Conservation (phyloP, 2,113 vertebrate genomes). For the Glaucidium brasilianum region DNA sequence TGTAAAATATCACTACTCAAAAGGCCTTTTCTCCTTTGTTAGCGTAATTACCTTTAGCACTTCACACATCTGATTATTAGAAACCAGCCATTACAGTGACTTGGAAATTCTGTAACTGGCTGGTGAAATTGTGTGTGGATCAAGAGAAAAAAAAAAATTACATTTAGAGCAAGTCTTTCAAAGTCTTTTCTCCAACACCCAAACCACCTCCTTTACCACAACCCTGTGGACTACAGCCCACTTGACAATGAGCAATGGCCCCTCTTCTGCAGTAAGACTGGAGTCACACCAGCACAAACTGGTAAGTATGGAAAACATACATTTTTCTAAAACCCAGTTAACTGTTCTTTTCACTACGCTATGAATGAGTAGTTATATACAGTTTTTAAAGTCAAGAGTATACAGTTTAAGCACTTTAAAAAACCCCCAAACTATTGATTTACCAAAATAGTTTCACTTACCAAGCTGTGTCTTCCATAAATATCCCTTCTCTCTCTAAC, state of each 20-base stretch:
- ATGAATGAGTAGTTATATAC: neutral
- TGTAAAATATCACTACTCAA: neutral
- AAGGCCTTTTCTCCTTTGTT: neutral
- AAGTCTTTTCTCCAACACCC: neutral
- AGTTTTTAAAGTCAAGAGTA: neutral
- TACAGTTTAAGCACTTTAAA: neutral
- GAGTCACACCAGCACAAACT: neutral
- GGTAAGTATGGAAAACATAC: neutral
- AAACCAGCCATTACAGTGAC: neutral
- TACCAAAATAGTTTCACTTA: conserved; percentile 72
- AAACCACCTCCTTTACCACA: neutral
- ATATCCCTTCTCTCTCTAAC: conserved; percentile 96
- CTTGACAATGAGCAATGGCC: neutral
- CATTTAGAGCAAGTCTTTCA: neutral
- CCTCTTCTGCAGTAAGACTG: neutral
- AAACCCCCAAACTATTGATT: neutral
- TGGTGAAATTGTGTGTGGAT: neutral
- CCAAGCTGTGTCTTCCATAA: conserved; percentile 99
- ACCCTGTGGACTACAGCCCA: neutral
- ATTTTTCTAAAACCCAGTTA: neutral
- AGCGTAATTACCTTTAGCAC: neutral
- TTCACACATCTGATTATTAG: neutral
- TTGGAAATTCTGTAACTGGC: neutral
- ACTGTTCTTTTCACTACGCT: neutral
- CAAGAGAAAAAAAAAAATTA: neutral